A percentile compares a stretch with the other conserved stretches of the same genome.
Evolutionary conservation across 2,888 invertebrate species (phyloP).

Genomic region (Adelognathus sp.): DNA sequence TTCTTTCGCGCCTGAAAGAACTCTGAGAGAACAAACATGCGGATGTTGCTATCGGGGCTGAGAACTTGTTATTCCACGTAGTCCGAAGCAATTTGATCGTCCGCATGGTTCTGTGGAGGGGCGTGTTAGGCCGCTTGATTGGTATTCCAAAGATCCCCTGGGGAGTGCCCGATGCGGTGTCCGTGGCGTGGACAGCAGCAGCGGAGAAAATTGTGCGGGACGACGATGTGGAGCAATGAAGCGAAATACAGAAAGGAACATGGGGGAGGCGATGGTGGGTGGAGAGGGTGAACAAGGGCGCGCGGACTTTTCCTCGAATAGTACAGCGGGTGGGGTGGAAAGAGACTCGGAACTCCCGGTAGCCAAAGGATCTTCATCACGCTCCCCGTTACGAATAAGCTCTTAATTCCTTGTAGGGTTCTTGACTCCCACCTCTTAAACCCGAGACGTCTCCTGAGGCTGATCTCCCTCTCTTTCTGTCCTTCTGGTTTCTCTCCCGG

Average conservation of each 20-base stretch:
- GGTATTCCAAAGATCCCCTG: conserved; percentile 68
- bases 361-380: conserved; percentile 76
- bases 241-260: conserved; percentile 24
- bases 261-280: conserved; percentile 6
- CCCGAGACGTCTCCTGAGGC: conserved; percentile 56
- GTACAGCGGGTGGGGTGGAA: background rate
- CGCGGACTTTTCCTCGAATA: background rate
- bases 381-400: conserved; percentile 78
- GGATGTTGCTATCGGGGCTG: background rate
- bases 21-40: background rate
- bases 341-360: conserved; percentile 29
- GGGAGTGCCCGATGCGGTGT: conserved; percentile 46
- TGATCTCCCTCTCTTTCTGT: conserved; percentile 51
- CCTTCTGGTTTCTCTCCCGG: conserved; percentile 23
- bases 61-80: conserved; percentile 29
- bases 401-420: conserved; percentile 78
- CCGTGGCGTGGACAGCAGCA: background rate
- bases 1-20: background rate
- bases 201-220: background rate
- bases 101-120: conserved; percentile 70
- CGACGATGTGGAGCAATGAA: background rate
- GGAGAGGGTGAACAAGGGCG: conserved; percentile 2
- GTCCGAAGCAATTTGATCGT: conserved; percentile 71
- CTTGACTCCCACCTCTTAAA: conserved; percentile 72
- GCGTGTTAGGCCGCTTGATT: conserved; percentile 71